Evolutionary conservation across 23 tunicate species (phyloP), one percentile per base, ranked within the genome.

Genomic region (Botrylloides violaceus): DNA sequence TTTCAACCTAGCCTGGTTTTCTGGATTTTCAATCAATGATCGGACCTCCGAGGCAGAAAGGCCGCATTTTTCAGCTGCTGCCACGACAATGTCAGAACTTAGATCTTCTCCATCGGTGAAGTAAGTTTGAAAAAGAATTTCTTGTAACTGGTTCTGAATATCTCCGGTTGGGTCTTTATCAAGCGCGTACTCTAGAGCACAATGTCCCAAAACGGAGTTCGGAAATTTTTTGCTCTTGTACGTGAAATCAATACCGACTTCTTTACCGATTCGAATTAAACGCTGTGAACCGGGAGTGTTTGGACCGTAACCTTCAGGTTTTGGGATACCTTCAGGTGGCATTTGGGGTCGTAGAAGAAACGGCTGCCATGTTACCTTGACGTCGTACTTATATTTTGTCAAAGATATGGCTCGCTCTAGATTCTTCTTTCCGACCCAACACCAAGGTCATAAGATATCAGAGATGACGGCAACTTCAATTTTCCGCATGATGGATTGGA

Each of bases 371-470:
- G 86, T 87, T 4, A 86, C 94, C 77, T 80, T 80, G 68, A 86
- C 79, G 29, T 80, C 66, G 61, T 79, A 86, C 39, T 66, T 75
- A 31, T 75, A 66, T 70, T 75, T 37, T 61, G 66, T 72, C 58
- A 47, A 12, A 19, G 75, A 43, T 68, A 87, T 87, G 75, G 95
- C 95, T 19, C 73, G 59, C 57, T 87, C 95, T 70, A 87, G 34
- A 3, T 87, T 87, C 79, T 60, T 87, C 71, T 87, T 87, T 61
- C 95, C 95, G 60, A 87, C 86, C 86, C 86, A 87, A 71, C 95
- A 87, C 95, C 95, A 87, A 32, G 95, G 95, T 87, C 95, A 87
- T 82, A 87, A 80, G 70, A 87, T 71, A 60, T 87, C 95, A 30
- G 95, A 87, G 3, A 87, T 80, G 23, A 87, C 86, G 25, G 66